Percentiles rank a stretch among this genome's conserved stretches.
Conservation (phyloP, 2,797 vertebrate species). For the Phataginus tricuspis region DNA sequence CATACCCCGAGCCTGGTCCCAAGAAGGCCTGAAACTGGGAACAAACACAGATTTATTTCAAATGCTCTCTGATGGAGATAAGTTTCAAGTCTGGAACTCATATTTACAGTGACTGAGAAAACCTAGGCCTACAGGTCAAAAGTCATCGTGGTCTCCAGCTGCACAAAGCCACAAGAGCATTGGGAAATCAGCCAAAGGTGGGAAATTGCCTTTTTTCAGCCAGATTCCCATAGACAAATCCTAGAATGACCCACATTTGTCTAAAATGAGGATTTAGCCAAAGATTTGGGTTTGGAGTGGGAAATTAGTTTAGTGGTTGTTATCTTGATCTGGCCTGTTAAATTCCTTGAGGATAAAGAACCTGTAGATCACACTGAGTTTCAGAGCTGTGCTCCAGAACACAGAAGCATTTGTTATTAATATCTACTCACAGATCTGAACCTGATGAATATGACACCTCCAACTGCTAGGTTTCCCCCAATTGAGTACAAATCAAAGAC, state of each 20-base stretch:
- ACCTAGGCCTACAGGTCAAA: background rate
- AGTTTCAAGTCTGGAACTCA: background rate
- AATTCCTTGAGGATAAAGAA: conserved; percentile 30
- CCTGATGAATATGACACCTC: conserved; percentile 5
- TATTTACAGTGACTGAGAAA: background rate
- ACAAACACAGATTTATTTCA: background rate
- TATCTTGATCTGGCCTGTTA: conserved; percentile 26
- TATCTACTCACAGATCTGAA: conserved; percentile 28
- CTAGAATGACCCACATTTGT: background rate
- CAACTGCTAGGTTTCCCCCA: conserved; percentile 1
- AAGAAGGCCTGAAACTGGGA: background rate
- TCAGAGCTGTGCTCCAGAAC: conserved; percentile 23
- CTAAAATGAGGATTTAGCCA: background rate
- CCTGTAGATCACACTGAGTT: background rate
- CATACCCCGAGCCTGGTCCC: background rate
- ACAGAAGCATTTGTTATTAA: background rate
- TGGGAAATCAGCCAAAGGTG: background rate
- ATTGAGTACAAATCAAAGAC: conserved; percentile 37
- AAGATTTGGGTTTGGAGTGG: background rate
- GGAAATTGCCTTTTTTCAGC: background rate
- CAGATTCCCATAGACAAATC: background rate
- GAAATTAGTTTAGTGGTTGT: background rate
- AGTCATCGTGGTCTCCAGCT: background rate
- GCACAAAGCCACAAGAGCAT: background rate
- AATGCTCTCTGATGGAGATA: background rate